Evolutionary conservation across 2,797 vertebrate species (phyloP).

Genomic region (Momotus momota): DNA sequence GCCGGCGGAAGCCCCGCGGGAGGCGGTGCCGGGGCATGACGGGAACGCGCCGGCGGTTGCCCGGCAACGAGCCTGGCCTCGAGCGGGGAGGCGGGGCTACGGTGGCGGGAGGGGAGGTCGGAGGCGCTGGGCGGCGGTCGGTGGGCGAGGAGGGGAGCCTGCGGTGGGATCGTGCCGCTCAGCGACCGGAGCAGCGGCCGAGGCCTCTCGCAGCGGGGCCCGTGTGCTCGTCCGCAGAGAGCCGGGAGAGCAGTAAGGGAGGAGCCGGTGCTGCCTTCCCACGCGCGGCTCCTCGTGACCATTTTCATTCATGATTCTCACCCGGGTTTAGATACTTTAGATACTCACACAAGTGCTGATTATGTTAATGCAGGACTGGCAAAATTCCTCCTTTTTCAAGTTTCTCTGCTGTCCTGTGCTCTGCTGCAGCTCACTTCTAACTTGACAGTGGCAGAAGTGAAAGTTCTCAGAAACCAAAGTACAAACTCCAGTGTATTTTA

Average conservation of each 20-base stretch:
- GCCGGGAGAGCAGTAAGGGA: not conserved
- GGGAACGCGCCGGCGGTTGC: not conserved
- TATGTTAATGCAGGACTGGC: too few relatives aligned
- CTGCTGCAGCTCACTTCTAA: not conserved
- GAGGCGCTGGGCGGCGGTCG: too few relatives aligned
- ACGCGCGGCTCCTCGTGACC: accelerated
- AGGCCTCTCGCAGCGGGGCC: not conserved
- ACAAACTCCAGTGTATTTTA: not conserved
- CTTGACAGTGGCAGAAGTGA: not conserved
- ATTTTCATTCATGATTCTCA: too few relatives aligned
- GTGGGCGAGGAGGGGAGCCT: too few relatives aligned
- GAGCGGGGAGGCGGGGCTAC: too few relatives aligned
- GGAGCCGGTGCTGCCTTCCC: not conserved
- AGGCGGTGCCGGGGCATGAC: not conserved
- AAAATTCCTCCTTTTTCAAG: too few relatives aligned
- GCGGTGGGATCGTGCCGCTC: too few relatives aligned
- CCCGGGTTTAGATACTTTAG: too few relatives aligned
- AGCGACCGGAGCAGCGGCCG: not conserved
- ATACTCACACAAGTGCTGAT: not conserved
- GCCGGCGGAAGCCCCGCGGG: accelerated
- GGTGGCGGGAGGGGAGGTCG: too few relatives aligned
- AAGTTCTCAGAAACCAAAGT: not conserved
- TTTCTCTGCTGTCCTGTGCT: not conserved
- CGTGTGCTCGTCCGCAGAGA: not conserved
- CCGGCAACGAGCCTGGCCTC: not conserved